These are phyloP conservation scores for Leptonema lineaticorne DNA, from an alignment of 1,140 invertebrate species.

Conservation along the genomic window DNA sequence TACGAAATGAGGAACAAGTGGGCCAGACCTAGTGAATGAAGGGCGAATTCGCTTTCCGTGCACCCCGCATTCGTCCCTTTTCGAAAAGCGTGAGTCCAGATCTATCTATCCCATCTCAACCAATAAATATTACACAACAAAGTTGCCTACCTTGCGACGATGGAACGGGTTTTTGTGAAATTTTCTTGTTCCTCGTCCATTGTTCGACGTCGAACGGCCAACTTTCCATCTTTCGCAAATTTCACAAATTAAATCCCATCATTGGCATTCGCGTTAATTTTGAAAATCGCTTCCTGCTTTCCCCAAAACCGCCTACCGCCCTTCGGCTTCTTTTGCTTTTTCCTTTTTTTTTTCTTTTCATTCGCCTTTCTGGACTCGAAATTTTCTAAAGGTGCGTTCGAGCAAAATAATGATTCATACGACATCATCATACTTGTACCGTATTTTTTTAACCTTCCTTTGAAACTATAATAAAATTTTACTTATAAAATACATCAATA, in stretches of 20 bases:
- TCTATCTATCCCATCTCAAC: no score
- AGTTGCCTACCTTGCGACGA: background rate
- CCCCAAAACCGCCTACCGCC: no score
- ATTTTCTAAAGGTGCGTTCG: background rate
- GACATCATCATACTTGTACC: no score
- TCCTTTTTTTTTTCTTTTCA: no score
- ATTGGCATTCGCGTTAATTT: constrained; percentile 4
- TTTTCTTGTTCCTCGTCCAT: no score
- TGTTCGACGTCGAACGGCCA: background rate
- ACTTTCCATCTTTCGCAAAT: constrained; percentile 10
- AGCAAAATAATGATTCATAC: background rate
- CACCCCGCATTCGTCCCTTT: background rate
- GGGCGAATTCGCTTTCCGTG: background rate
- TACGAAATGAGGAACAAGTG: background rate
- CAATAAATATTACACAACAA: constrained; percentile 13
- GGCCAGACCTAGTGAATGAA: constrained; percentile 8
- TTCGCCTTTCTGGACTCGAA: no score
- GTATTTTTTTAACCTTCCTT: no score
- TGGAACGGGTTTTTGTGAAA: no score
- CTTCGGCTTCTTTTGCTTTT: no score
- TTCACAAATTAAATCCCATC: constrained; percentile 15
- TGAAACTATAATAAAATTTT: no score
- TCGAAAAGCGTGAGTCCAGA: no score
- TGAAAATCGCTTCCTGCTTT: background rate
- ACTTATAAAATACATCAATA: no score